Percentiles rank a stretch among this genome's conserved stretches.
Conservation (phyloP, 2,797 vertebrate genomes). For the Aselliscus stoliczkanus region DNA sequence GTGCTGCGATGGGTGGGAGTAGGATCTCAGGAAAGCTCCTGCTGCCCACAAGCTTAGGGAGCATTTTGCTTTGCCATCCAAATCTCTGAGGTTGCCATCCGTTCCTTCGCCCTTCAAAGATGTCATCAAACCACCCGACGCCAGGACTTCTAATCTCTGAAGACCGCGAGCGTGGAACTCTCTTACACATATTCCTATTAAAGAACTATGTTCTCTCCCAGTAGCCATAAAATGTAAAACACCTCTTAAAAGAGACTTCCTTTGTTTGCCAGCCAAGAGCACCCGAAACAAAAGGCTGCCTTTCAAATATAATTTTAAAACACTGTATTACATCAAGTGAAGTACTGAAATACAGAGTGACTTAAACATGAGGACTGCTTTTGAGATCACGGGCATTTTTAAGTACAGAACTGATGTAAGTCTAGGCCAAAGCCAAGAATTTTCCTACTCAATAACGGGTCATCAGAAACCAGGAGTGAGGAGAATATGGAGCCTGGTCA, state of each 20-base stretch:
- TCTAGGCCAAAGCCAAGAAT: conserved; percentile 53
- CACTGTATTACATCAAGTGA: conserved; percentile 80
- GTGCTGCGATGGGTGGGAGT: conserved; percentile 71
- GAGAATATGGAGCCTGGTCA: background rate
- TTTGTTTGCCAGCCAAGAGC: conserved; percentile 83
- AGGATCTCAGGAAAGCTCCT: conserved; percentile 69
- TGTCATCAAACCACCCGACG: conserved; percentile 67
- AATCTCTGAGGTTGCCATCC: conserved; percentile 54
- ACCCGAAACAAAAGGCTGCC: conserved; percentile 75
- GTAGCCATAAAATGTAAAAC: conserved; percentile 82
- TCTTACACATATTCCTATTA: conserved; percentile 78
- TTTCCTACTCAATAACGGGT: conserved; percentile 70
- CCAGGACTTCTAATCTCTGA: conserved; percentile 76
- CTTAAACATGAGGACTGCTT: conserved; percentile 75
- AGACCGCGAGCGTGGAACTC: conserved; percentile 76
- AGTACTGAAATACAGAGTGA: conserved; percentile 72
- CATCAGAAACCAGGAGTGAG: conserved; percentile 32
- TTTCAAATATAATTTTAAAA: conserved; percentile 82
- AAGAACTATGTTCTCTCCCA: conserved; percentile 79
- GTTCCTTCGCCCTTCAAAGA: conserved; percentile 45
- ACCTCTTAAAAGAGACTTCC: conserved; percentile 83
- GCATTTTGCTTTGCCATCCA: conserved; percentile 54
- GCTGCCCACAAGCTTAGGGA: conserved; percentile 14
- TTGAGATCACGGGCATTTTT: conserved; percentile 18
- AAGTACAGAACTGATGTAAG: conserved; percentile 73